phyloP scores from a whole-genome alignment of 1,140 invertebrate genomes.

The Frieseomelitta varia region DNA sequence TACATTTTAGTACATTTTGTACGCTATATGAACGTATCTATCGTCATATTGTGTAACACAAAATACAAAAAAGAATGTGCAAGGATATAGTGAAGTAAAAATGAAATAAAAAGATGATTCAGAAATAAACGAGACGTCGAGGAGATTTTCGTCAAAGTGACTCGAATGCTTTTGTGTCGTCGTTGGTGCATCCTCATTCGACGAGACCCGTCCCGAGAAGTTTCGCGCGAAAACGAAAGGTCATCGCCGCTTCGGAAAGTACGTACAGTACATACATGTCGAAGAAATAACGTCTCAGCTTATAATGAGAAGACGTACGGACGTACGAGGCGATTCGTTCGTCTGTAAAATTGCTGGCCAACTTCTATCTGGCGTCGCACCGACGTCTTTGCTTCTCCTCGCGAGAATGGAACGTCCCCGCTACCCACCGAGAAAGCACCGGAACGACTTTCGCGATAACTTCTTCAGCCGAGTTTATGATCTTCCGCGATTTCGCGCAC shows the following conservation, averaged over 20 bases:
- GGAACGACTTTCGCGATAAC: slow-evolving; percentile 33
- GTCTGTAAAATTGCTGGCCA: slow-evolving; percentile 49
- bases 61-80: too few relatives aligned
- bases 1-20: too few relatives aligned
- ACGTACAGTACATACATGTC: slow-evolving; percentile 25
- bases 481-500: slow-evolving; percentile 23
- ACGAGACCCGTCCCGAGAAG: too few relatives aligned
- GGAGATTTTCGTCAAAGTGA: background rate
- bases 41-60: too few relatives aligned
- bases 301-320: too few relatives aligned
- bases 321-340: too few relatives aligned
- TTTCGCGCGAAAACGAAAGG: background rate
- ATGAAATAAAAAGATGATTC: too few relatives aligned
- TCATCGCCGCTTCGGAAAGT: slow-evolving; percentile 8
- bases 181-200: too few relatives aligned
- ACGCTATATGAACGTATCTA: too few relatives aligned
- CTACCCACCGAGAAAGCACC: background rate
- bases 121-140: too few relatives aligned
- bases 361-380: slow-evolving; percentile 15
- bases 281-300: background rate
- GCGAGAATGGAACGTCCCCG: background rate
- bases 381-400: background rate
- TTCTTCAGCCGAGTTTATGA: slow-evolving; percentile 46
- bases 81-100: too few relatives aligned
- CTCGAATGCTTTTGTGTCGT: background rate